Conservation (phyloP, 2,888 invertebrate species). For the Eupeodes luniger region DNA sequence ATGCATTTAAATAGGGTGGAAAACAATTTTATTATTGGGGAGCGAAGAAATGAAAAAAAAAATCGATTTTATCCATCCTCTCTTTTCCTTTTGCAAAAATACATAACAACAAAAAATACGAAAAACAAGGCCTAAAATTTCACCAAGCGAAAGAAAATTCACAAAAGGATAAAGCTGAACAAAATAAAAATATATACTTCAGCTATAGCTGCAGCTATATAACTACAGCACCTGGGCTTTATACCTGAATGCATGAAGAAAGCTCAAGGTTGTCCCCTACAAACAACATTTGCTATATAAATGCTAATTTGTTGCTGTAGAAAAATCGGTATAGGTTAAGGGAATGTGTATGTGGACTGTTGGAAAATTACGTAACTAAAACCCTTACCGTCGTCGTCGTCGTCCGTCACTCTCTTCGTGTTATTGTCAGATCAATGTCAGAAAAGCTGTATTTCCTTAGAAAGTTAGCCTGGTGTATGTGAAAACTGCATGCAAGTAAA, state of each 20-base stretch:
- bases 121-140: conserved; percentile 26
- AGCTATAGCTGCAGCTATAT: conserved; percentile 2
- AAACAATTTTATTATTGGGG: conserved; percentile 18
- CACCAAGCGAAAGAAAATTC: not conserved
- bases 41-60: not conserved
- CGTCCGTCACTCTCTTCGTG: not conserved
- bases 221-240: not conserved
- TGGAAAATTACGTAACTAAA: conserved; percentile 16
- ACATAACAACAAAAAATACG: not conserved
- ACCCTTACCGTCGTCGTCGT: not conserved
- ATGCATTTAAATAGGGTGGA: conserved; percentile 25
- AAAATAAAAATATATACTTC: not conserved
- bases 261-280: conserved; percentile 56
- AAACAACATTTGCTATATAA: conserved; percentile 40
- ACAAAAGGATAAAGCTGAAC: conserved; percentile 21
- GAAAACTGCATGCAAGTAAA: not conserved
- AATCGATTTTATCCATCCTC: conserved; percentile 28
- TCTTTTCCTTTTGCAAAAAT: not conserved
- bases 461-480: too few species aligned
- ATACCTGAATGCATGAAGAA: conserved; percentile 61
- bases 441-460: conserved; percentile 6
- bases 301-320: conserved; percentile 57
- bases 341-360: not conserved
- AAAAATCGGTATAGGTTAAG: not conserved
- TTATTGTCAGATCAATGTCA: conserved; percentile 38